These are phyloP conservation scores for Etheostoma nigrum DNA, from an alignment of 2,797 vertebrate species.

Conservation along the genomic window DNA sequence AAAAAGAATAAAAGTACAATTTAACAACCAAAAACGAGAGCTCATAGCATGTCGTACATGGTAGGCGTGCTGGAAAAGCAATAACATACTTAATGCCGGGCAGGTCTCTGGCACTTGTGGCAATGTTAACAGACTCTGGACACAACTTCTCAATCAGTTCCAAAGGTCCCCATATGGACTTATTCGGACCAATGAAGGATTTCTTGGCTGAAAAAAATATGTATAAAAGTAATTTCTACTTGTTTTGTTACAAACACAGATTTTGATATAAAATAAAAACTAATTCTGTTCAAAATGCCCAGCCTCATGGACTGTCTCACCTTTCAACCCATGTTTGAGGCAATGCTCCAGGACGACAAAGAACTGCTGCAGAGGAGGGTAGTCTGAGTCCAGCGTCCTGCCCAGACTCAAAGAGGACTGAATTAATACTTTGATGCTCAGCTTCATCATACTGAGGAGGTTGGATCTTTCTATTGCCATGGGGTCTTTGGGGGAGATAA, in stretches of 20 bases:
- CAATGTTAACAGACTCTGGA: conserved; percentile 94
- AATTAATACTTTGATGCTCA: conserved; percentile 95
- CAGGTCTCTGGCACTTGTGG: conserved; percentile 95
- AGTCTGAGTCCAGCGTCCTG: conserved; percentile 93
- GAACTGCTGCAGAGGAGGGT: conserved; percentile 96
- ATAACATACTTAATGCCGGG: conserved; percentile 93
- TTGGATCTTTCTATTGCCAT: conserved; percentile 94
- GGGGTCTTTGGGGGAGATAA: conserved; percentile 79
- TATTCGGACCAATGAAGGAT: conserved; percentile 95
- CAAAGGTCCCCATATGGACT: conserved; percentile 97
- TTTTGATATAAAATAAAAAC: background rate
- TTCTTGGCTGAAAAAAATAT: conserved; percentile 89
- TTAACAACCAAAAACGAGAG: background rate
- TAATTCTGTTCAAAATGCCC: background rate
- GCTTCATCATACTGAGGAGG: conserved; percentile 98
- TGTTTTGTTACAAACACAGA: rapidly evolving
- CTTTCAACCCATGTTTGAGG: conserved; percentile 97
- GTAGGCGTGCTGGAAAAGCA: background rate
- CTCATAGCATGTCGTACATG: background rate
- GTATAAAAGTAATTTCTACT: background rate
- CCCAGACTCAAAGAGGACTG: conserved; percentile 96
- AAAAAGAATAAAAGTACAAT: conserved; percentile 34
- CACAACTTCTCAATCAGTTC: conserved; percentile 97
- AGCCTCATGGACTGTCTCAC: conserved; percentile 73
- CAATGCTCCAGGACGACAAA: conserved; percentile 97